A percentile compares a stretch with the other conserved stretches of the same genome.
Conservation (phyloP, 2,888 invertebrate species). For the Polyommatus iphigenia region DNA sequence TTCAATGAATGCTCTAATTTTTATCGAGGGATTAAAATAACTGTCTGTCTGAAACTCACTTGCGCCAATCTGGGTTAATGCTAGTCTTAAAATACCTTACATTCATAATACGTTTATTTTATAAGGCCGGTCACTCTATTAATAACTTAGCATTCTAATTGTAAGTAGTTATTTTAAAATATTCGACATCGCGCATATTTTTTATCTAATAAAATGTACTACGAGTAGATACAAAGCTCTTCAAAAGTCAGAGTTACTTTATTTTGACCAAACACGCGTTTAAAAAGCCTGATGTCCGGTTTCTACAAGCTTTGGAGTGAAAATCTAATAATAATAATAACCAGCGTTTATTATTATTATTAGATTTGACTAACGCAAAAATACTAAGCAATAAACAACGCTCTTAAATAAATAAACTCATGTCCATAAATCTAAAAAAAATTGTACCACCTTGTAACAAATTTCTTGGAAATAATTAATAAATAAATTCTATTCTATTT, state of each 20-base stretch:
- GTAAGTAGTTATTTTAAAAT: too few relatives aligned
- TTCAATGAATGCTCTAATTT: not conserved
- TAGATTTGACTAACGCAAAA: not conserved
- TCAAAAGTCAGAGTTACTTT: too few relatives aligned
- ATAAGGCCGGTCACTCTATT: too few relatives aligned
- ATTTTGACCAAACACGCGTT: not conserved
- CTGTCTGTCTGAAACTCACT: not conserved
- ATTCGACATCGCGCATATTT: too few relatives aligned
- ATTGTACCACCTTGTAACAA: too few relatives aligned
- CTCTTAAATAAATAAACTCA: not conserved
- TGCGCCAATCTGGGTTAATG: not conserved
- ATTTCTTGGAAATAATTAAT: too few relatives aligned
- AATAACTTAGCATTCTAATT: too few relatives aligned
- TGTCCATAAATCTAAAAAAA: not conserved
- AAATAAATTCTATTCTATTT: too few relatives aligned
- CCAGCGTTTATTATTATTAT: too few relatives aligned
- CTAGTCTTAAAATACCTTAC: not conserved
- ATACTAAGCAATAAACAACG: not conserved
- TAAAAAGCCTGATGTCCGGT: not conserved
- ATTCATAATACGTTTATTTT: not conserved
- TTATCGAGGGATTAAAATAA: constrained; percentile 3
- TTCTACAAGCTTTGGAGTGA: not conserved
- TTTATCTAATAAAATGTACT: too few relatives aligned
- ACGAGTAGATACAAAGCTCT: too few relatives aligned
- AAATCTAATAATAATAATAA: too few relatives aligned